These are phyloP conservation scores for Drosophila orosa DNA, from an alignment of 1,140 invertebrate species.

Conservation along the genomic window DNA sequence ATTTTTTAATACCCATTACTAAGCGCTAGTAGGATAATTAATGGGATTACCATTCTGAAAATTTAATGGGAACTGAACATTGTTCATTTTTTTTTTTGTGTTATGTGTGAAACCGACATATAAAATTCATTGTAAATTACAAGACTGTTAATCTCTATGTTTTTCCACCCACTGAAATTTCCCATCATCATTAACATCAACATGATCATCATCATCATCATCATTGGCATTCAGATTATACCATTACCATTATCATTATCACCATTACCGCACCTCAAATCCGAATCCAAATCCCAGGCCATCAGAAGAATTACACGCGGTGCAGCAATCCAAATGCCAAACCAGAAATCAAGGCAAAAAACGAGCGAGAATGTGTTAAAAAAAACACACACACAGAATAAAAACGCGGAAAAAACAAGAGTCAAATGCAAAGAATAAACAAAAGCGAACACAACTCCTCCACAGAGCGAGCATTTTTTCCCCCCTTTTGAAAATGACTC, in stretches of 20 bases:
- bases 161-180: constrained; percentile 7
- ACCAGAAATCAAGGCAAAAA: constrained; percentile 36
- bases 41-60: neutral
- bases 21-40: constrained; percentile 1
- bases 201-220: constrained; percentile 2
- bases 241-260: constrained; percentile 29
- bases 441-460: constrained; percentile 33
- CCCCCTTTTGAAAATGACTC: neutral
- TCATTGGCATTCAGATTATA: constrained; percentile 7
- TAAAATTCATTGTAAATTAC: neutral
- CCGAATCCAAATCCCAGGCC: constrained; percentile 26
- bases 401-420: constrained; percentile 34
- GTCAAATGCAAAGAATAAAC: constrained; percentile 55
- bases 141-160: constrained; percentile 1
- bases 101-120: neutral
- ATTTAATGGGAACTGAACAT: neutral
- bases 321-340: constrained; percentile 59
- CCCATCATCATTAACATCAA: constrained; percentile 9
- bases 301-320: constrained; percentile 18
- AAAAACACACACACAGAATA: neutral
- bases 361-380: constrained; percentile 31
- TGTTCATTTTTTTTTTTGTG: neutral
- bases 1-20: neutral
- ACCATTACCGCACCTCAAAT: constrained; percentile 32
- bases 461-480: neutral